These are phyloP conservation scores for Doryteuthis pealeii DNA, from an alignment of 1,140 invertebrate species.

Conservation along the genomic window DNA sequence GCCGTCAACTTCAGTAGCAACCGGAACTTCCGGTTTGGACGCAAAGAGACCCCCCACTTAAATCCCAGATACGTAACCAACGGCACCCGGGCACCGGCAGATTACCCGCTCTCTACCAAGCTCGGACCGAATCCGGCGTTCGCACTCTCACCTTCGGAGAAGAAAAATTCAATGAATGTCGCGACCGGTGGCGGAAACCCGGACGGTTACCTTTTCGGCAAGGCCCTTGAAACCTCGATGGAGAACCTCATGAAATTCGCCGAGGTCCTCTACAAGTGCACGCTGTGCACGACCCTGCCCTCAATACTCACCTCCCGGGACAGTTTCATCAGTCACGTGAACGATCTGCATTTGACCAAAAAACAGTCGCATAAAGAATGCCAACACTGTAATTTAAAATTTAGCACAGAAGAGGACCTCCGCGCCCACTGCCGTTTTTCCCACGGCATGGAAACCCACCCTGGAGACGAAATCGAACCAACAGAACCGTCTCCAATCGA, in stretches of 20 bases:
- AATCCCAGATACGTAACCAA: conserved; percentile 45
- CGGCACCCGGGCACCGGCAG: conserved; percentile 32
- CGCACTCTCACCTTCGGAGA: conserved; percentile 22
- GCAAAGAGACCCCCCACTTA: neutral
- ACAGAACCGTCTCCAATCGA: neutral
- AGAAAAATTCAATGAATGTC: conserved; percentile 12
- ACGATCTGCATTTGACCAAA: conserved; percentile 37
- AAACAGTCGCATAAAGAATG: conserved; percentile 26
- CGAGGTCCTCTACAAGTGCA: conserved; percentile 52
- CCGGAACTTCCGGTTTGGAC: neutral
- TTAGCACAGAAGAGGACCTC: conserved; percentile 43
- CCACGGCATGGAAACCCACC: neutral
- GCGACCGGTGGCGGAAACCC: neutral
- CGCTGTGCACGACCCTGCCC: conserved; percentile 44
- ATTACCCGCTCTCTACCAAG: conserved; percentile 39
- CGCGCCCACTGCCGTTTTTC: conserved; percentile 27
- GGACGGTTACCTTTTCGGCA: neutral
- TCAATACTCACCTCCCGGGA: conserved; percentile 46
- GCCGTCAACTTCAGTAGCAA: neutral
- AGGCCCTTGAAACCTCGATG: neutral
- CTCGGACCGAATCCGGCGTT: conserved; percentile 33
- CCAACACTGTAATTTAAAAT: conserved; percentile 36
- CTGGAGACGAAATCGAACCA: neutral
- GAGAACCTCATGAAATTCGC: conserved; percentile 47
- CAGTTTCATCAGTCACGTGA: conserved; percentile 43